Evolutionary conservation across 2,888 invertebrate species (phyloP), one percentile per base, ranked within the genome.

Genomic region (Coleophora flavipennella): DNA sequence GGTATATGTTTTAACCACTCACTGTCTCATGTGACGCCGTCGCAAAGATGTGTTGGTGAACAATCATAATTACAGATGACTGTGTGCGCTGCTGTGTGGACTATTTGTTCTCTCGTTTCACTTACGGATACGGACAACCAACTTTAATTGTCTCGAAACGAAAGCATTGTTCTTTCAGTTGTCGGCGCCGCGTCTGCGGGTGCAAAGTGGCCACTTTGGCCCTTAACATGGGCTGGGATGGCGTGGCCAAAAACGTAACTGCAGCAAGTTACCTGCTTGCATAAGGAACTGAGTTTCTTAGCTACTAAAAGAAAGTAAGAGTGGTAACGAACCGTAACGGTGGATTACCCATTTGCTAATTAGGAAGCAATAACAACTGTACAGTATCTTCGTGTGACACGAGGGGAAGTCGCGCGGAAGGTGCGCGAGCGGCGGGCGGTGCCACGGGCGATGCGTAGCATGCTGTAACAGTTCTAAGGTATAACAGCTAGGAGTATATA

Each of bases 291-390:
- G 42, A 50, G 47, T 53, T 51, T 59, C 57, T 59, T 57, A 60
- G 62, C 59, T 49, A 62, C 59, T 62, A 62, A 59, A 66, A 51
- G 69, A 80, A 81, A 79, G 80, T 79, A 76, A 79, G 71, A 76
- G 70, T 58, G 49, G 50, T 59, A 60, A 48, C 56, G 61, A 61
- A 60, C 55, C 60, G 63, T 61, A 45, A 53, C 59, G 57, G 43
- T 47, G 43, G 41, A 53, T 50, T 46, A 47, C 34, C 36, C 28
- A 45, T 36, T 36, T 35, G 26, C 26, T 34, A 34, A 31, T 35
- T 34, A 44, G 35, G 35, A 36, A 31, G 9, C 31, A 35, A 26
- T 38, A 39, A 12, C 12, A 31, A 39, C 20, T 29, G 20, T 41
- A 35, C 35, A 35, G 35, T 33, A 38, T 32, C 20, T 42, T 32